phyloP scores from a whole-genome alignment of 2,797 vertebrate genomes.

The Nannoperca obscura region DNA sequence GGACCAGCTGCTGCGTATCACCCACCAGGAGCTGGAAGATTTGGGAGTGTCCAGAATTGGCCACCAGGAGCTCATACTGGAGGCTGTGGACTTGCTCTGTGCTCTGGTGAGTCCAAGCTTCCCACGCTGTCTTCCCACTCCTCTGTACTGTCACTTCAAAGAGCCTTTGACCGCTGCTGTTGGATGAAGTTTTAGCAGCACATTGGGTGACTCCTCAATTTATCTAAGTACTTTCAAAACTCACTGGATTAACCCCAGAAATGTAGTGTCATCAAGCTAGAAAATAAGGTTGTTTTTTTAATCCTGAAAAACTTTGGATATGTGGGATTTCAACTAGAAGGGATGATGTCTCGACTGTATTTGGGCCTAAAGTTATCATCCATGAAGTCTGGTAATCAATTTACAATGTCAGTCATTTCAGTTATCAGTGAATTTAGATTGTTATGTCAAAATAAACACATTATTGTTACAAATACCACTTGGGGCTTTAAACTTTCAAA shows the following conservation, averaged over 20 bases:
- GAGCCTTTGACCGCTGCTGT: slow-evolving; percentile 25
- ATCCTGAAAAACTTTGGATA: neutral
- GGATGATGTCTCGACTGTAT: neutral
- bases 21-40: slow-evolving; percentile 98
- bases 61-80: slow-evolving; percentile 98
- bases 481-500: slow-evolving; percentile 27
- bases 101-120: slow-evolving; percentile 91
- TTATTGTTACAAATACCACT: slow-evolving; percentile 5
- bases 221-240: slow-evolving; percentile 8
- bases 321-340: neutral
- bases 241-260: slow-evolving; percentile 13
- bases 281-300: neutral
- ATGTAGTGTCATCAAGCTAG: neutral
- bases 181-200: slow-evolving; percentile 20
- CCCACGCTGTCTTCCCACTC: slow-evolving; percentile 42
- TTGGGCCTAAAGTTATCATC: neutral
- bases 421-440: neutral
- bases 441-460: slow-evolving; percentile 3
- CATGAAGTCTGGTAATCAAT: neutral
- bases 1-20: slow-evolving; percentile 96
- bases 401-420: neutral
- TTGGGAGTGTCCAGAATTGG: slow-evolving; percentile 97
- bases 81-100: slow-evolving; percentile 97
- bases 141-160: slow-evolving; percentile 28
- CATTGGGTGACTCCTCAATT: slow-evolving; percentile 33